These are phyloP conservation scores for Latheticus oryzae DNA, from an alignment of 2,888 invertebrate species.

Conservation along the genomic window DNA sequence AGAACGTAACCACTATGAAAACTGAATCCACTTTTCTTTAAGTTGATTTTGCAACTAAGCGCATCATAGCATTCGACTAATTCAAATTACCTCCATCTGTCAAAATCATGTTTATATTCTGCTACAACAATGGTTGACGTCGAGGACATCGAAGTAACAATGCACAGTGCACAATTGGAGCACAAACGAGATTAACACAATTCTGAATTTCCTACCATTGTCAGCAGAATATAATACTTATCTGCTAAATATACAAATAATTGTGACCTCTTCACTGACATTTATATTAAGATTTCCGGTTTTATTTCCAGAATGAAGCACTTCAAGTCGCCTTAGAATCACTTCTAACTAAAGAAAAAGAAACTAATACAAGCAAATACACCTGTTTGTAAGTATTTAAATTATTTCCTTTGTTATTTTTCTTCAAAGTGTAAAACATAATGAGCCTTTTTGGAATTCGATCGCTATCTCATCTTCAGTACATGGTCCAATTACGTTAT, in stretches of 20 bases:
- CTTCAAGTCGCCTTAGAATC: conserved; percentile 76
- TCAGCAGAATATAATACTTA: too few relatives aligned
- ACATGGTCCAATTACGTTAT: too few relatives aligned
- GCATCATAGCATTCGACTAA: conserved; percentile 19
- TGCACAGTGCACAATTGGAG: conserved; percentile 21
- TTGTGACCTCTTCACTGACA: too few relatives aligned
- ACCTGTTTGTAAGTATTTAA: conserved; percentile 71
- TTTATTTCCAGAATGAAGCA: conserved; percentile 63
- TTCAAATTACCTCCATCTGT: conserved; percentile 30
- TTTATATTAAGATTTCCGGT: too few relatives aligned
- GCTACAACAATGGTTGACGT: conserved; percentile 23
- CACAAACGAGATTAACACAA: conserved; percentile 19
- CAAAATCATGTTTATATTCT: conserved; percentile 28
- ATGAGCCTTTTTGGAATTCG: too few relatives aligned
- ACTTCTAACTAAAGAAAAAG: conserved; percentile 73
- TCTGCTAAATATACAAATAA: too few relatives aligned
- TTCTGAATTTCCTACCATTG: neutral
- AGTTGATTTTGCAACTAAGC: conserved; percentile 1
- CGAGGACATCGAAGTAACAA: conserved; percentile 25
- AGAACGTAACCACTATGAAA: too few relatives aligned
- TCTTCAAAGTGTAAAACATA: too few relatives aligned
- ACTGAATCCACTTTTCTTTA: conserved; percentile 1
- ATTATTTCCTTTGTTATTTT: conserved; percentile 13
- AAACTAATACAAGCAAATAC: conserved; percentile 66
- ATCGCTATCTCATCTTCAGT: too few relatives aligned